Evolutionary conservation across 2,797 vertebrate genomes (phyloP).

Genomic region (Huso huso): DNA sequence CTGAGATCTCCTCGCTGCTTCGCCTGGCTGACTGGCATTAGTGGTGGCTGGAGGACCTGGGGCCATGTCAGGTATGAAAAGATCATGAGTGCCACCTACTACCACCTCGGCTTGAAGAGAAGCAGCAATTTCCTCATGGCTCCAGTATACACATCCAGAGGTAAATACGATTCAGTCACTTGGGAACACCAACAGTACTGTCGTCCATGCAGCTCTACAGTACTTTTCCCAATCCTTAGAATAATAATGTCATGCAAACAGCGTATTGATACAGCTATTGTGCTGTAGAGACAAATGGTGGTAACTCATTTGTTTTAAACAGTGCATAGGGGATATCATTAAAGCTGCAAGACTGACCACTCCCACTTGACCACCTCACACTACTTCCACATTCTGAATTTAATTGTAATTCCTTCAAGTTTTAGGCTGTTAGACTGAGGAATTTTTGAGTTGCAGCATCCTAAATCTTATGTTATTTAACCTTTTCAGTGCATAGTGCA

Average conservation of each 20-base stretch:
- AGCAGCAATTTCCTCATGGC: constrained; percentile 25
- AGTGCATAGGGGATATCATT: too few species aligned
- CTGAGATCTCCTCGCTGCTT: constrained; percentile 30
- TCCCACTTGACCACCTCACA: too few species aligned
- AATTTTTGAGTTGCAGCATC: too few species aligned
- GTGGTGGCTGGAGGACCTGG: constrained; percentile 27
- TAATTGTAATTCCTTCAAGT: too few species aligned
- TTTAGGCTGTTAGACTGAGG: too few species aligned
- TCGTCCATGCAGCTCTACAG: neutral
- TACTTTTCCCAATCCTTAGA: neutral
- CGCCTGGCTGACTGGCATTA: constrained; percentile 30
- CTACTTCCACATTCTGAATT: too few species aligned
- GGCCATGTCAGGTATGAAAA: constrained; percentile 26
- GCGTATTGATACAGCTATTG: too few species aligned
- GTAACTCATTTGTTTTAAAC: too few species aligned
- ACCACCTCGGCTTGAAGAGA: constrained; percentile 25
- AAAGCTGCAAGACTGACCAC: too few species aligned
- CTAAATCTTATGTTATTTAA: too few species aligned
- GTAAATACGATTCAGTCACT: neutral
- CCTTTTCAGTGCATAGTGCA: too few species aligned
- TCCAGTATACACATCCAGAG: constrained; percentile 3
- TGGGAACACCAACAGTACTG: neutral
- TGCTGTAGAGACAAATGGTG: too few species aligned
- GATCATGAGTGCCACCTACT: constrained; percentile 14
- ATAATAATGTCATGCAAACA: neutral